Conservation (phyloP, 2,113 vertebrate genomes). For the Nicator chloris region DNA sequence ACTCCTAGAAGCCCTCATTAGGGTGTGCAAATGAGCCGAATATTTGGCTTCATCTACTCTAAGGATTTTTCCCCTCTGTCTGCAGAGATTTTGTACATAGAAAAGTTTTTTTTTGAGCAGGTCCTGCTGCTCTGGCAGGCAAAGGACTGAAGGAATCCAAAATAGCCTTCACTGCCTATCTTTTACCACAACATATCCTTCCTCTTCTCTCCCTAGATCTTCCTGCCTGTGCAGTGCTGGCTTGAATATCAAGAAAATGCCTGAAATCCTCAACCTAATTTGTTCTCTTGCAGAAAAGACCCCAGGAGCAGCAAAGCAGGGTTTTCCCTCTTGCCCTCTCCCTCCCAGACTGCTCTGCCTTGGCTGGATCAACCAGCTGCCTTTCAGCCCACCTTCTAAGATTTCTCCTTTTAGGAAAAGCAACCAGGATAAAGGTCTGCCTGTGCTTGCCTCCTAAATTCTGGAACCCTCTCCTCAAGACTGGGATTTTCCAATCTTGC, state of each 20-base stretch:
- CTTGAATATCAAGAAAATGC: not conserved
- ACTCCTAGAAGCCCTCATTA: not conserved
- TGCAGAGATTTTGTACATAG: not conserved
- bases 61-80: not conserved
- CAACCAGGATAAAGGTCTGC: not conserved
- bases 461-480: not conserved
- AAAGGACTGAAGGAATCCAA: not conserved
- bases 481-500: not conserved
- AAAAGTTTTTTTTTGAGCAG: not conserved
- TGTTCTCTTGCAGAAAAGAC: not conserved
- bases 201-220: not conserved
- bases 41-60: not conserved
- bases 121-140: not conserved
- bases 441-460: rapidly evolving
- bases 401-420: not conserved
- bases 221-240: rapidly evolving
- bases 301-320: not conserved
- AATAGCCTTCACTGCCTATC: not conserved
- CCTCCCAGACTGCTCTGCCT: not conserved
- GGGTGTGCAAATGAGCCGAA: not conserved
- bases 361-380: not conserved
- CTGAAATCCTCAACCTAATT: not conserved
- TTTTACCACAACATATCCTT: not conserved
- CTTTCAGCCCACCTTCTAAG: not conserved
- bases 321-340: not conserved